Percentiles rank a stretch among this genome's conserved stretches.
Conservation (phyloP, 1,140 invertebrate genomes). For the Lucilia sericata region DNA sequence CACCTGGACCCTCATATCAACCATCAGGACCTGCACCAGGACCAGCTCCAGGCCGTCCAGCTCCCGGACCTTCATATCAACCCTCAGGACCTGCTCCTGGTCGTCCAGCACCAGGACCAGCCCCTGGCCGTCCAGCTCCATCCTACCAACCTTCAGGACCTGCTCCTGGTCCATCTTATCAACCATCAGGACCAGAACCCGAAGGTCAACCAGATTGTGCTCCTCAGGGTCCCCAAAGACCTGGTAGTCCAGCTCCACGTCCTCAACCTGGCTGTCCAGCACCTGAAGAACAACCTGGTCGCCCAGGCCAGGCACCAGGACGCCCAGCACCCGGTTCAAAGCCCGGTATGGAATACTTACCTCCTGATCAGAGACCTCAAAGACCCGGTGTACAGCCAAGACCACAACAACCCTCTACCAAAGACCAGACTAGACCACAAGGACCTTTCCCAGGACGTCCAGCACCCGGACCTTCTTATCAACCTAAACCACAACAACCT, state of each 20-base stretch:
- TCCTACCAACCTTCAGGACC: too few relatives aligned
- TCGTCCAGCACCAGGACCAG: neutral
- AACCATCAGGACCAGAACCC: conserved; percentile 4
- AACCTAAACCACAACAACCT: conserved; percentile 41
- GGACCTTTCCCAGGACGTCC: conserved; percentile 5
- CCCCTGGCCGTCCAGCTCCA: neutral
- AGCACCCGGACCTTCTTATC: conserved; percentile 33
- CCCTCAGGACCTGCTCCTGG: neutral
- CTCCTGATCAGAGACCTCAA: conserved; percentile 15
- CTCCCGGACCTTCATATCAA: conserved; percentile 24
- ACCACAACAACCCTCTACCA: neutral
- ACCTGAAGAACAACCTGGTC: too few relatives aligned
- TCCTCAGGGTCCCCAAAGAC: too few relatives aligned
- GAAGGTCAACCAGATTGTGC: too few relatives aligned
- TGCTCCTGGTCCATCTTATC: neutral
- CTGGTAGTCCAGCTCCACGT: conserved; percentile 7
- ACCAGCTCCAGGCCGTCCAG: neutral
- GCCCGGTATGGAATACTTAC: conserved; percentile 33
- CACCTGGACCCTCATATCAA: neutral
- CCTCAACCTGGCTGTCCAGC: too few relatives aligned
- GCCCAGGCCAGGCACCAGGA: too few relatives aligned
- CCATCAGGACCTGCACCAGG: neutral
- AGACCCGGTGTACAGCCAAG: neutral
- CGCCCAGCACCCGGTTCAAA: neutral
- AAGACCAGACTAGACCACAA: neutral